Evolutionary conservation across 2,888 invertebrate species (phyloP).

Genomic region (Ochropacha duplaris): DNA sequence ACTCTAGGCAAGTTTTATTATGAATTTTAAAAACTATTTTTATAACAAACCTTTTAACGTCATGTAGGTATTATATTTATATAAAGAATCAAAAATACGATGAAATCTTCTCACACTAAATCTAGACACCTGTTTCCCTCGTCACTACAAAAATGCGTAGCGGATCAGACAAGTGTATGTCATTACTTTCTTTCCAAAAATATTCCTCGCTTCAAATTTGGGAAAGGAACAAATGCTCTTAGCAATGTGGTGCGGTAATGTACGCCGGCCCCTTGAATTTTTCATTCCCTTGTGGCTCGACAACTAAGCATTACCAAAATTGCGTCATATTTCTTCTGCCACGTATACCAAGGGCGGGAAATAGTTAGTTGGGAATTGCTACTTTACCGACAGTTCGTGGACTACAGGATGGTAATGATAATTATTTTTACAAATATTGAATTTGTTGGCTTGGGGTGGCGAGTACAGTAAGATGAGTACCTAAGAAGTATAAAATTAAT

Average conservation of each 20-base stretch:
- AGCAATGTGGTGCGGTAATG: conserved; percentile 76
- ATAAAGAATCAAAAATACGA: neutral
- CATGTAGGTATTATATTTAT: neutral
- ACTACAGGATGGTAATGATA: conserved; percentile 27
- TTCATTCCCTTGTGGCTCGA: conserved; percentile 81
- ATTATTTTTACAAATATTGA: conserved; percentile 30
- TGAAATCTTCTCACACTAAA: conserved; percentile 10
- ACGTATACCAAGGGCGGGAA: conserved; percentile 64
- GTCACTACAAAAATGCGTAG: conserved; percentile 25
- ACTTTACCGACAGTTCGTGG: conserved; percentile 49
- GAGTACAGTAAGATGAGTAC: neutral
- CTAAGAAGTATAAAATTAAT: too few species aligned
- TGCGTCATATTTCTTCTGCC: conserved; percentile 81
- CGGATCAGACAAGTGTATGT: conserved; percentile 33
- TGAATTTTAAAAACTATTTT: too few species aligned
- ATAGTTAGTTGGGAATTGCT: conserved; percentile 69
- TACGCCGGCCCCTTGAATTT: conserved; percentile 79
- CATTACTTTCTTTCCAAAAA: conserved; percentile 57
- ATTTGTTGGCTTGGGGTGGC: conserved; percentile 4
- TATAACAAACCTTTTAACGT: neutral
- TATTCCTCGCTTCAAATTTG: conserved; percentile 63
- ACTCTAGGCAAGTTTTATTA: too few species aligned
- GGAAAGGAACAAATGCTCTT: conserved; percentile 71
- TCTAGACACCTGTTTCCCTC: conserved; percentile 35
- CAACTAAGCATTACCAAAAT: conserved; percentile 82